Evolutionary conservation across 2,888 invertebrate species (phyloP), one percentile per base, ranked within the genome.

Genomic region (Osedax fenrisi): DNA sequence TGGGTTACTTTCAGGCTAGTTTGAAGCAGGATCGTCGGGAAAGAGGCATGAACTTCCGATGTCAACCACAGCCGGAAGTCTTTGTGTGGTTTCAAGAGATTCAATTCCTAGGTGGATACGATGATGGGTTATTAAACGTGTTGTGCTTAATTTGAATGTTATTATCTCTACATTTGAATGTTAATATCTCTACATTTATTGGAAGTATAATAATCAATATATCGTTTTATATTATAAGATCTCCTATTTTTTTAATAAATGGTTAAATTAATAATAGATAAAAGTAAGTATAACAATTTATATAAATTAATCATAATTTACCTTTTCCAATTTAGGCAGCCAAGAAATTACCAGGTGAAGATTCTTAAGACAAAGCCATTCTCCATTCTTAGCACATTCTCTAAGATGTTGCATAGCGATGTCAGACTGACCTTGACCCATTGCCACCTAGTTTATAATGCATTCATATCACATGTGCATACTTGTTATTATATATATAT

Each of bases 61-160:
- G 93, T 89, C 76, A 95, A 86, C 94, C 94, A 94, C 56, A 95
- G 85, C 26, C 90, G 86, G 83, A 91, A 91, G 73, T 88, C 87
- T 24, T 82, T 80, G 77, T 86, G 83, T 1, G 84, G 84, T 75
- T 87, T 82, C 41, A 86, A 79, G 0, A 81, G 80, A 75, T 86
- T 87, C n/a, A 90, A 82, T 81, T 89, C 88, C 82, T 86, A 77
- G 3, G 17, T 41, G 17, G 5, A 41, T 41, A 41, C 41, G 41
- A 10, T 10, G 41, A 41, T 5, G 41, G 5, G 5, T 41, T 5
- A 41, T 41, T 81, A 80, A 68, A 26, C 26, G 78, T 27, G 70
- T 22, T n/a, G n/a, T 26, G 25, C n/a, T 25, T 26, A 41, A 41
- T 41, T 10, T 41, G 5, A 10, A 41, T 41, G 10, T 41, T 17